These are phyloP conservation scores for Nothobranchius furzeri DNA, from an alignment of 2,113 vertebrate species.

Conservation along the genomic window DNA sequence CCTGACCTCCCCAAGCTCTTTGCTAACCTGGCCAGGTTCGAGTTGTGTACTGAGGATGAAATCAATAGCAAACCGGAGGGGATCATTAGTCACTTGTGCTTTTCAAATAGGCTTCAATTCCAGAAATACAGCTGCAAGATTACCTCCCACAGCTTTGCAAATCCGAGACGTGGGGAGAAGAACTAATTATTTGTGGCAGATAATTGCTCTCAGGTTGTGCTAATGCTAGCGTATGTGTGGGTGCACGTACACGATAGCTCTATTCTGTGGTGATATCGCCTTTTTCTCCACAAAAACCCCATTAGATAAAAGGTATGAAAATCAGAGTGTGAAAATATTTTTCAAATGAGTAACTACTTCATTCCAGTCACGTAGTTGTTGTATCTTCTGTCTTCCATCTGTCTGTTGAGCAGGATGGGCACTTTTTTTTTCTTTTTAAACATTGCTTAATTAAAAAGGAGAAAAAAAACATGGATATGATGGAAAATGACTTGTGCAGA, in stretches of 20 bases:
- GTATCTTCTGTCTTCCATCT: slow-evolving; percentile 12
- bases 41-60: slow-evolving; percentile 44
- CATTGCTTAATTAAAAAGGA: slow-evolving; percentile 18
- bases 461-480: background rate
- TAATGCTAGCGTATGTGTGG: slow-evolving; percentile 52
- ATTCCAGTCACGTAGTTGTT: slow-evolving; percentile 29
- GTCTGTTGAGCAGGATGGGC: slow-evolving; percentile 18
- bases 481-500: background rate
- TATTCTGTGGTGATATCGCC: slow-evolving; percentile 31
- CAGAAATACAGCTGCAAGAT: slow-evolving; percentile 60
- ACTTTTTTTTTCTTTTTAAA: slow-evolving; percentile 13
- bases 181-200: slow-evolving; percentile 69
- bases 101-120: slow-evolving; percentile 47
- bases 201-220: slow-evolving; percentile 64
- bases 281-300: slow-evolving; percentile 39
- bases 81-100: slow-evolving; percentile 62
- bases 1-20: slow-evolving; percentile 25
- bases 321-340: slow-evolving; percentile 25
- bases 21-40: slow-evolving; percentile 31
- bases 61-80: slow-evolving; percentile 55
- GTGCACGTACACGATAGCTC: slow-evolving; percentile 30
- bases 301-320: slow-evolving; percentile 55
- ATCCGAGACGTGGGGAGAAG: slow-evolving; percentile 57
- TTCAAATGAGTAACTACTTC: slow-evolving; percentile 23
- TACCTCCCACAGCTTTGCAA: slow-evolving; percentile 61